phyloP scores from a whole-genome alignment of 2,888 invertebrate genomes.

The Cordilura impudica region DNA sequence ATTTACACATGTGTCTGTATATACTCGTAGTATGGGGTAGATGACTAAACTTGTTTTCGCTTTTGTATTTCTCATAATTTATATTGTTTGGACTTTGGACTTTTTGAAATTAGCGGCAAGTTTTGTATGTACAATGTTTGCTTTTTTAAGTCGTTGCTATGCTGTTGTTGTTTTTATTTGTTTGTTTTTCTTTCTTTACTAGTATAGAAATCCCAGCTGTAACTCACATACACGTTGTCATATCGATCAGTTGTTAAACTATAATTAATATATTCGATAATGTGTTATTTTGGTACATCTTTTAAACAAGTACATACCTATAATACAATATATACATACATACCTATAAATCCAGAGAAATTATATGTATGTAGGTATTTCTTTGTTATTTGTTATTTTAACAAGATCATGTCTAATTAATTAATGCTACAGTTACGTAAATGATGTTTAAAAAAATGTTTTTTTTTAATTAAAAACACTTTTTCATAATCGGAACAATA shows the following conservation, averaged over 20 bases:
- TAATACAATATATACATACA: background rate
- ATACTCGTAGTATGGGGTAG: background rate
- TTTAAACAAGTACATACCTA: too few species aligned
- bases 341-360: background rate
- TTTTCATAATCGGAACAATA: too few species aligned
- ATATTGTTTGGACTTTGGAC: constrained; percentile 38
- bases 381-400: too few species aligned
- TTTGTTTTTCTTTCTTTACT: background rate
- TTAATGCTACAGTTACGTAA: too few species aligned
- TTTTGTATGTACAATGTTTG: background rate
- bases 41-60: constrained; percentile 33
- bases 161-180: background rate
- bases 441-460: too few species aligned
- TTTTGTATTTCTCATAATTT: constrained; percentile 15
- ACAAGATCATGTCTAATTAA: too few species aligned
- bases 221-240: background rate
- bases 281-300: background rate
- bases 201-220: background rate
- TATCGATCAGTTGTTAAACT: background rate
- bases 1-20: background rate
- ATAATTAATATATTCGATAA: background rate
- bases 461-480: too few species aligned
- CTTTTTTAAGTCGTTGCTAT: background rate
- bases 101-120: constrained; percentile 21
- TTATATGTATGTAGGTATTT: too few species aligned